Conservation (phyloP, 1,140 invertebrate genomes). For the Gonioctena quinquepunctata region DNA sequence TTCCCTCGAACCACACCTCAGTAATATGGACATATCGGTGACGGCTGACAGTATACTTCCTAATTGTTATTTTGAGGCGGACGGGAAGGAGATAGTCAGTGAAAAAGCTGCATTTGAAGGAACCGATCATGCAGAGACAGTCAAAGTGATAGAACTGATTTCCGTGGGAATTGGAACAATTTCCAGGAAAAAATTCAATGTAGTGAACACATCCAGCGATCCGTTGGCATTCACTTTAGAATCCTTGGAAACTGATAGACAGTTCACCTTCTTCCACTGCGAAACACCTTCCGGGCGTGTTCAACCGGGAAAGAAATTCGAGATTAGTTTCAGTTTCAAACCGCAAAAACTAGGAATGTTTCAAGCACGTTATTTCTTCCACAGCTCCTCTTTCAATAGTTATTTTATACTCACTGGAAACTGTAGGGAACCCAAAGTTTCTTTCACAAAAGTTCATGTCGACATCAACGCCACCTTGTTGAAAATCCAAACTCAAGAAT, state of each 20-base stretch:
- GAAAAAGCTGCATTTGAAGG: neutral
- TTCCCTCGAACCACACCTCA: constrained; percentile 27
- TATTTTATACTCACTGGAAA: constrained; percentile 54
- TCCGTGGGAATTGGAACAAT: constrained; percentile 49
- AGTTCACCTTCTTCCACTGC: constrained; percentile 54
- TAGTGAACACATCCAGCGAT: constrained; percentile 51
- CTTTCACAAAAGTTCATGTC: constrained; percentile 44
- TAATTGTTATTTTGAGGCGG: constrained; percentile 57
- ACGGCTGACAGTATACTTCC: constrained; percentile 52
- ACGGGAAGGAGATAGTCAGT: constrained; percentile 40
- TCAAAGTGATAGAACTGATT: neutral
- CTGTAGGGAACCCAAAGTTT: constrained; percentile 54
- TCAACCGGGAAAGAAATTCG: constrained; percentile 47
- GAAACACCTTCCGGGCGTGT: constrained; percentile 45
- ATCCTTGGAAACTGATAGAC: constrained; percentile 15
- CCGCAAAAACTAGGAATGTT: constrained; percentile 53
- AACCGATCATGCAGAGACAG: neutral
- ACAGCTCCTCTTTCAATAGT: constrained; percentile 50
- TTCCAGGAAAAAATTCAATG: constrained; percentile 17
- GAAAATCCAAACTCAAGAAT: constrained; percentile 39
- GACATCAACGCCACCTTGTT: constrained; percentile 51
- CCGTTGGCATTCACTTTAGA: constrained; percentile 54
- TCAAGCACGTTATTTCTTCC: constrained; percentile 56
- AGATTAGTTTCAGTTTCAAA: constrained; percentile 52
- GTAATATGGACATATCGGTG: constrained; percentile 28